Percentiles rank a stretch among this genome's conserved stretches.
These are phyloP conservation scores for Cephalopholis sonnerati DNA, from an alignment of 2,113 vertebrate genomes.

Conservation along the genomic window DNA sequence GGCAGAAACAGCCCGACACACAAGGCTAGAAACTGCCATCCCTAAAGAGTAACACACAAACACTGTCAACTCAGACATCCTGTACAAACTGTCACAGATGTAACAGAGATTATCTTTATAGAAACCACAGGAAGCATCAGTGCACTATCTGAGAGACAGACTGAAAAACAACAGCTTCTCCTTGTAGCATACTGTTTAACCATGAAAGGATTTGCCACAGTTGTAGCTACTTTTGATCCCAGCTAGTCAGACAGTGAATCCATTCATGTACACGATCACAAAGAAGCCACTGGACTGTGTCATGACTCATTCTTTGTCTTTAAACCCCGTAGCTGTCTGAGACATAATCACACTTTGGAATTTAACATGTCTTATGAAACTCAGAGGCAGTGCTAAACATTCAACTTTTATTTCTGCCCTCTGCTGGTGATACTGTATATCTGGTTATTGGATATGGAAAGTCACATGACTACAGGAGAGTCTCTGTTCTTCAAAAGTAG, in stretches of 20 bases:
- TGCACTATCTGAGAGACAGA: background rate
- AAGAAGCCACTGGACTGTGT: background rate
- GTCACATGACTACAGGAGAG: constrained; percentile 1
- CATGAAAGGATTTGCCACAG: background rate
- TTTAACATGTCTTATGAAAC: background rate
- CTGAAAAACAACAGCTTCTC: background rate
- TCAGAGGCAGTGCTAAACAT: background rate
- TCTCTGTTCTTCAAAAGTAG: background rate
- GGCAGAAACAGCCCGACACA: constrained; percentile 96
- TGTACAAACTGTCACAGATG: background rate
- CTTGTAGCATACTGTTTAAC: background rate
- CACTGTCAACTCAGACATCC: background rate
- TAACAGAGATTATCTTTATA: background rate
- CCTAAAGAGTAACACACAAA: constrained; percentile 82
- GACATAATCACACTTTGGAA: background rate
- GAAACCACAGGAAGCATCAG: background rate
- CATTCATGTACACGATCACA: background rate
- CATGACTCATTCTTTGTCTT: constrained; percentile 26
- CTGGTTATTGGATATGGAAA: background rate
- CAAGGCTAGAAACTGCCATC: constrained; percentile 96
- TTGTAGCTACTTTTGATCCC: background rate
- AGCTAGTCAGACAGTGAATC: constrained; percentile 5
- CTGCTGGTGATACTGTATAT: constrained; percentile 20
- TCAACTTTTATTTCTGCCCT: constrained; percentile 1
- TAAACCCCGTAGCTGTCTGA: background rate